These are phyloP conservation scores for Phasianus colchicus DNA, from an alignment of 2,113 vertebrate genomes.

Conservation along the genomic window DNA sequence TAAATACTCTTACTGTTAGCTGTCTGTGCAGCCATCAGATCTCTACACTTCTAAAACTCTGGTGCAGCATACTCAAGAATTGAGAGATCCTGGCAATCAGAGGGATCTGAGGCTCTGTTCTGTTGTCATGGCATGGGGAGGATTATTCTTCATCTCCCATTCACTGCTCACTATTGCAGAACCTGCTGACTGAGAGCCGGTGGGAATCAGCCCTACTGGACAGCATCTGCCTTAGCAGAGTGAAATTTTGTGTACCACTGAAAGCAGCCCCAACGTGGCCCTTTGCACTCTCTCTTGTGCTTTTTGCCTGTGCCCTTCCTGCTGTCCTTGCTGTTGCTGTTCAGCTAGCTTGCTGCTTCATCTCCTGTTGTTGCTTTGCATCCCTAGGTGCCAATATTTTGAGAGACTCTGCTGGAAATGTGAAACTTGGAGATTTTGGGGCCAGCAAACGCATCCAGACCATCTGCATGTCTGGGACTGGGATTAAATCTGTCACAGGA, in stretches of 20 bases:
- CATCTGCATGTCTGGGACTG: conserved; percentile 94
- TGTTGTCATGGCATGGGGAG: not conserved
- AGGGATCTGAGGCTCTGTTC: not conserved
- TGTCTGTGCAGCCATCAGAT: not conserved
- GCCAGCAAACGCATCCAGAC: conserved; percentile 95
- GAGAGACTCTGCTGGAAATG: conserved; percentile 91
- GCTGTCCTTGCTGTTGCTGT: not conserved
- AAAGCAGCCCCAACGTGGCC: not conserved
- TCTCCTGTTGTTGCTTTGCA: not conserved
- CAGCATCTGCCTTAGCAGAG: not conserved
- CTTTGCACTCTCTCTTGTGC: not conserved
- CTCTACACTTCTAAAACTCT: not conserved
- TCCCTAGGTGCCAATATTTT: conserved; percentile 91
- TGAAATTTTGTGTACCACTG: not conserved
- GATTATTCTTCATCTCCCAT: not conserved
- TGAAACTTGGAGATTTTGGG: conserved; percentile 93
- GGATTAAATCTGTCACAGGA: conserved; percentile 93
- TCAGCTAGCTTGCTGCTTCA: not conserved
- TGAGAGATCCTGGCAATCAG: not conserved
- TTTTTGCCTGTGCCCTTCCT: not conserved
- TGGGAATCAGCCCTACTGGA: not conserved
- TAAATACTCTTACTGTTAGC: not conserved
- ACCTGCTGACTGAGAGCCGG: not conserved
- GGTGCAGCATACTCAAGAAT: not conserved
- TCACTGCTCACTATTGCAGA: not conserved